These are phyloP conservation scores for human DNA, from an alignment of 2,113 vertebrate species.

Conservation along the genomic window GRCh38 chr2:142989501-142990000, in stretches of 20 bases:
- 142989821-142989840: background rate
- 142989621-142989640: background rate
- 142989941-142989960: conserved; percentile 13
- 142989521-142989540: background rate
- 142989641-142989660: background rate
- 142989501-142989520: conserved; percentile 65
- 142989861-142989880: conserved; percentile 11
- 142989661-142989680: background rate
- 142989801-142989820: background rate
- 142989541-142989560: background rate
- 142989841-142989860: background rate
- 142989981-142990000: background rate
- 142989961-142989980: conserved; percentile 60
- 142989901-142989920: conserved; percentile 54
- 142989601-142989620: background rate
- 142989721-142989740: background rate
- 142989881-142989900: conserved; percentile 49
- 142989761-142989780: background rate
- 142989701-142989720: background rate
- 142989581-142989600: background rate
- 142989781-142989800: background rate
- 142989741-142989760: background rate
- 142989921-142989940: conserved; percentile 46
- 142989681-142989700: background rate
- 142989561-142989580: background rate